Base-by-base conservation (phyloP, 92 coral and sea anemone genomes). In the Epizoanthus scotinus region DNA sequence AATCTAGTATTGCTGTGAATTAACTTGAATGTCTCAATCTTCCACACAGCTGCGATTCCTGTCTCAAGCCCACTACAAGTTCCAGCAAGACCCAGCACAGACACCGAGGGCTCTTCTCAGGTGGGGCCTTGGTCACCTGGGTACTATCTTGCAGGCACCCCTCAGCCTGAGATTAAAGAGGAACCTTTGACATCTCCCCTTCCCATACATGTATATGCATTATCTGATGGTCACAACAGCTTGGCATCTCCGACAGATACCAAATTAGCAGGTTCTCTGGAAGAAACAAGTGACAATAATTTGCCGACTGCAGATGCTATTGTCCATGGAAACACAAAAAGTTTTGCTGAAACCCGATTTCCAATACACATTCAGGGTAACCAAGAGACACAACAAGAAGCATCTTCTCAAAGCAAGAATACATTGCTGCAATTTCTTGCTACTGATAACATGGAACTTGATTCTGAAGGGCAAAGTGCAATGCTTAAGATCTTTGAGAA, bases 391-490 rank as follows among this genome's bases (percentile, higher is more conserved):
- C 67, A n/a, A 21, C 68, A 75, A 40, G 65, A 75, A 8, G 3
- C 31, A 5, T 12, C 40, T 6, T 44, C 66, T 3, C 47, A 66
- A 21, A 63, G 81, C 56, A 75, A 75, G 68, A 75, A 22, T 55
- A 19, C 69, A 8, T 44, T 75, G 56, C 40, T 75, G 24, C 81
- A 75, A 1, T 75, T 75, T 36, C 81, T 75, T 21, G 67, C 68
- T 21, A 58, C 54, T 38, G 67, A 75, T 21, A 75, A 75, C 38
- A 59, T 75, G 36, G 81, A 75, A 15, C 81, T 75, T 59, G 81
- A 75, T 59, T 67, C 68, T 5, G 81, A 75, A 75, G 81, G 81
- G 6, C 81, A 75, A 75, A 75, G 68, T 75, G 81, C 67, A 75
- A 75, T 75, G 81, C 81, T 75, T n/a, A 20, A 55, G n/a, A 75